Evolutionary conservation across 2,888 invertebrate species (phyloP).

Genomic region (Lobophora halterata): DNA sequence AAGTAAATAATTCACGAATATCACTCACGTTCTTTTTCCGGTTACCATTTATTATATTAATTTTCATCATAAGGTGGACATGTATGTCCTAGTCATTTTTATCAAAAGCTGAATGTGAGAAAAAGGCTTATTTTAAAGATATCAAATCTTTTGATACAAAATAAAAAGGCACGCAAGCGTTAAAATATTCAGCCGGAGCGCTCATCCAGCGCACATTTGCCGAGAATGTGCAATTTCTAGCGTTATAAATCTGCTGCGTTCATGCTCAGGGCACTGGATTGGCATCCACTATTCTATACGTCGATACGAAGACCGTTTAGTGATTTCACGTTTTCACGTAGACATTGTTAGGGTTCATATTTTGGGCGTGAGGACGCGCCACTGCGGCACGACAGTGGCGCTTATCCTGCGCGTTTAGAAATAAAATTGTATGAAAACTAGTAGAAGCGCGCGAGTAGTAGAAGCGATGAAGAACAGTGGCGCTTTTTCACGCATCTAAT

Average conservation of each 20-base stretch:
- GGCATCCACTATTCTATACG: slow-evolving; percentile 37
- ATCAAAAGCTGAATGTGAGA: no score
- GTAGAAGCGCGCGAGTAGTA: no score
- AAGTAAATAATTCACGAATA: slow-evolving; percentile 39
- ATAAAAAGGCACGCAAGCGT: slow-evolving; percentile 16
- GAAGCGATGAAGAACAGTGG: no score
- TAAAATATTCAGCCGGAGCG: slow-evolving; percentile 48
- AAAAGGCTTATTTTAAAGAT: no score
- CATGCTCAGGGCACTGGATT: slow-evolving; percentile 45
- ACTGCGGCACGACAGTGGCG: no score
- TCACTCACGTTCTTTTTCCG: slow-evolving; percentile 43
- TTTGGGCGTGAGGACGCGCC: no score
- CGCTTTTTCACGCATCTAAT: no score
- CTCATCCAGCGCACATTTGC: slow-evolving; percentile 52
- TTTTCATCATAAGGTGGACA: no score
- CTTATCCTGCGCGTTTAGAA: no score
- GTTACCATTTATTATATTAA: no score
- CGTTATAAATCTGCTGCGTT: slow-evolving; percentile 50
- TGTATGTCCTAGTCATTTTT: no score
- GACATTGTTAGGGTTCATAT: slow-evolving; percentile 32
- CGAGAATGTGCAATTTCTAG: slow-evolving; percentile 57
- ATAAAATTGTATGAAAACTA: no score
- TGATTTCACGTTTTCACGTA: slow-evolving; percentile 28
- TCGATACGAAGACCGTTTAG: slow-evolving; percentile 36
- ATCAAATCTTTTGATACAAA: slow-evolving; percentile 20